Conservation (phyloP, 2,888 invertebrate genomes). For the Chloromyia formosa region DNA sequence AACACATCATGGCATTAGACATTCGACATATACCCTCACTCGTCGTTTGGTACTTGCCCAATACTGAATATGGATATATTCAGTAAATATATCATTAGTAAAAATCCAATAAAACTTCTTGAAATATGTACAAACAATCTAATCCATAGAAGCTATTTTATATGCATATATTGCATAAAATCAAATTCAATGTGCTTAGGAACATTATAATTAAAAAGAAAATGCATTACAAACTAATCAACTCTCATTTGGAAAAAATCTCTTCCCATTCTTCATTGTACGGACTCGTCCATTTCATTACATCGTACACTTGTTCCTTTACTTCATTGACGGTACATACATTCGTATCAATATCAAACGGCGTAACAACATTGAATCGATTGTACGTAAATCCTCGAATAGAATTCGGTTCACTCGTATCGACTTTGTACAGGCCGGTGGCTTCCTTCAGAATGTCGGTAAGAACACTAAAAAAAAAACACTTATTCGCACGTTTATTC, state of each 20-base stretch:
- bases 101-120: too few species aligned
- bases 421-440: constrained; percentile 36
- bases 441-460: constrained; percentile 22
- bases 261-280: constrained; percentile 47
- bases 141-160: too few species aligned
- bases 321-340: not conserved
- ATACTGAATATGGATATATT: too few species aligned
- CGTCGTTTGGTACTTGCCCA: too few species aligned
- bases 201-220: constrained; percentile 10
- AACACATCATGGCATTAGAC: too few species aligned
- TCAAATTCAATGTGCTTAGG: too few species aligned
- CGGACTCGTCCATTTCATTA: constrained; percentile 32
- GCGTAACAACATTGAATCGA: constrained; percentile 16
- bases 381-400: constrained; percentile 36
- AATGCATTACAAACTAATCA: not conserved
- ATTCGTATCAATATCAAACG: constrained; percentile 44
- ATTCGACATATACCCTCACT: too few species aligned
- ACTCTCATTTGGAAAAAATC: constrained; percentile 36
- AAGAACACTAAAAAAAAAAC: constrained; percentile 42
- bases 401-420: constrained; percentile 34
- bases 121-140: too few species aligned
- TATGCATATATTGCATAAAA: too few species aligned
- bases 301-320: constrained; percentile 40
- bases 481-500: too few species aligned
- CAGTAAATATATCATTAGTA: too few species aligned